phyloP scores from a whole-genome alignment of 2,888 invertebrate genomes.

The Epirrita christyi region DNA sequence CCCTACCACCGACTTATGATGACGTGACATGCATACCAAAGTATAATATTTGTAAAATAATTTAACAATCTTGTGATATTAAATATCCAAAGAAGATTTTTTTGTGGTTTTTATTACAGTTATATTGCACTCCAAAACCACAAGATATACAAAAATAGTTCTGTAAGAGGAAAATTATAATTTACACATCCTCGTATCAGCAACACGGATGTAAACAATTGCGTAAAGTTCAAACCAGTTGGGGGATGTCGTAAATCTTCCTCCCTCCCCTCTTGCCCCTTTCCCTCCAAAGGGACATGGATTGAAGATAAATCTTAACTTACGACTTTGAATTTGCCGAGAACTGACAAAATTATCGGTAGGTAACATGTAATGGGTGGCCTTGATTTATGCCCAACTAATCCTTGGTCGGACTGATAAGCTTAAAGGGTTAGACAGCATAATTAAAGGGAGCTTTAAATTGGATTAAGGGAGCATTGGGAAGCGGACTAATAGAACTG shows the following conservation, averaged over 20 bases:
- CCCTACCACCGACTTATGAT: too few species aligned
- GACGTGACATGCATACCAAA: too few species aligned
- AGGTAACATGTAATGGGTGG: constrained; percentile 29
- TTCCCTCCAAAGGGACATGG: constrained; percentile 23
- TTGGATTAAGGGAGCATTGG: not conserved
- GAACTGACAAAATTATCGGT: constrained; percentile 39
- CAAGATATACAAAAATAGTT: not conserved
- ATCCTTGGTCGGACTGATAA: constrained; percentile 32
- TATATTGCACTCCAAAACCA: not conserved
- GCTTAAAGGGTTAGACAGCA: constrained; percentile 10
- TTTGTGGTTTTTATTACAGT: too few species aligned
- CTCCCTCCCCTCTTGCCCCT: constrained; percentile 1
- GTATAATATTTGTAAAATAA: too few species aligned
- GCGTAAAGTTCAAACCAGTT: constrained; percentile 31
- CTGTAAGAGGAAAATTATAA: not conserved
- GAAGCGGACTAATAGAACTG: not conserved
- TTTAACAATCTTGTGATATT: too few species aligned
- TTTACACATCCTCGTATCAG: constrained; percentile 18
- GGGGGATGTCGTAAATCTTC: constrained; percentile 35
- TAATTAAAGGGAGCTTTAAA: constrained; percentile 9
- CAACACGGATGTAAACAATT: constrained; percentile 34
- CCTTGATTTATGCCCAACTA: constrained; percentile 38
- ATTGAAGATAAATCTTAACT: constrained; percentile 35
- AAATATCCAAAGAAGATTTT: too few species aligned
- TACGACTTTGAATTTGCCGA: constrained; percentile 38